Base-by-base conservation (phyloP, 2,797 vertebrate species). In the Cygnus olor region DNA sequence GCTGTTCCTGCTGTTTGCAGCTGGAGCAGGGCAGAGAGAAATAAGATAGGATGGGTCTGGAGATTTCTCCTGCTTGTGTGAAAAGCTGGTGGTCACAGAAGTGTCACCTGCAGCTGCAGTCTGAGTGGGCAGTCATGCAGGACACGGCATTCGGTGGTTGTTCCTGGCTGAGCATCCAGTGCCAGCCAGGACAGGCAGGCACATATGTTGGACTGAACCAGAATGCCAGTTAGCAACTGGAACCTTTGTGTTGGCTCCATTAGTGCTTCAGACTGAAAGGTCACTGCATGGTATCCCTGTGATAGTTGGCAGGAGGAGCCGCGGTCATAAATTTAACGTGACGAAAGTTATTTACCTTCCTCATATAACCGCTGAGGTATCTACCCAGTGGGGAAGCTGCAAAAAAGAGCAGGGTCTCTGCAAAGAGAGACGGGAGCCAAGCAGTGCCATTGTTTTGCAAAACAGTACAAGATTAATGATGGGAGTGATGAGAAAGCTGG, bases 261-360 rank as follows among this genome's bases (percentile, higher is more conserved):
- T 64, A 91, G 93, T 90, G 79, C 85, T 96, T 92, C 89, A 94
- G 80, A 74, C 53, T 71, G 68, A 64, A 94, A 87, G 78, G 66
- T 86, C 83, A 79, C 80, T 86, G 83, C 24, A 13, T 60, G 78
- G 74, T 28, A 34, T 24, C 82, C 25, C 54, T 45, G 44, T 57
- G 57, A 68, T 88, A 89, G 68, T 10, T 85, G 74, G 87, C 49
- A 93, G 72, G 34, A 82, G 76, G 47, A 85, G n/a, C 57, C 0
- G 0, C 10, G 24, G 10, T 89, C 72, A 74, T 95, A 80, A 89
- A 92, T 96, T 89, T 89, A 93, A 91, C 64, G 38, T 73, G 53
- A 63, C 32, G 44, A 8, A 80, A 61, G 34, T 72, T 88, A 68
- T 58, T 90, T 90, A 76, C 89, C 44, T 60, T 42, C 73, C 76